Conservation (phyloP, 2,888 invertebrate genomes). For the Atethmia centrago region DNA sequence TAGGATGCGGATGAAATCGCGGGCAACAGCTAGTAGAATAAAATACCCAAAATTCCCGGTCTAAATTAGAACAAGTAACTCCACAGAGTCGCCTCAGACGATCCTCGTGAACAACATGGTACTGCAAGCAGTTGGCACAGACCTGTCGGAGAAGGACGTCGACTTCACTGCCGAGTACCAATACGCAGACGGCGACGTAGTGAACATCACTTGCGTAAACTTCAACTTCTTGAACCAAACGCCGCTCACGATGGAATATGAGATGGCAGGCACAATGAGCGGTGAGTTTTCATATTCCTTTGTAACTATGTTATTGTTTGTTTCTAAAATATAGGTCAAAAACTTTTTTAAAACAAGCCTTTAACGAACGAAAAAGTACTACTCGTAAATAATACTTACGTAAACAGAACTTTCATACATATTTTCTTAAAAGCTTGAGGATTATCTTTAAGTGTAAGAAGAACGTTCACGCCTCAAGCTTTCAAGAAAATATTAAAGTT, state of each 20-base stretch:
- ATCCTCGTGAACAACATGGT: constrained; percentile 47
- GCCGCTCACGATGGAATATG: not conserved
- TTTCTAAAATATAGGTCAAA: not conserved
- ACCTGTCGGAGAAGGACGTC: not conserved
- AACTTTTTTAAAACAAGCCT: too few relatives aligned
- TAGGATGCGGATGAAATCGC: too few relatives aligned
- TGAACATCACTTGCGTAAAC: constrained; percentile 14
- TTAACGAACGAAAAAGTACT: too few relatives aligned
- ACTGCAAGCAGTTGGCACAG: constrained; percentile 7
- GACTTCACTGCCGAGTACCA: constrained; percentile 35
- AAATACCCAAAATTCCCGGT: not conserved
- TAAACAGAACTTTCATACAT: too few relatives aligned
- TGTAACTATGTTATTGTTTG: not conserved
- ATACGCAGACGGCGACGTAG: constrained; percentile 19
- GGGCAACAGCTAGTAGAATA: not conserved
- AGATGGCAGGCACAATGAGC: not conserved
- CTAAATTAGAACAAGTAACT: not conserved
- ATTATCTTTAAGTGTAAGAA: too few relatives aligned
- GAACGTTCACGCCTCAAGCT: too few relatives aligned
- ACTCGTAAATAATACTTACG: too few relatives aligned
- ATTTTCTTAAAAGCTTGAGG: too few relatives aligned
- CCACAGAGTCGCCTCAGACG: constrained; percentile 23
- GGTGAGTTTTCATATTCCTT: constrained; percentile 13
- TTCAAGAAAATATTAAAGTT: too few relatives aligned
- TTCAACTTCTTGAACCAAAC: fast-evolving